phyloP scores from a whole-genome alignment of 2,113 vertebrate species.

The Microtus pennsylvanicus region DNA sequence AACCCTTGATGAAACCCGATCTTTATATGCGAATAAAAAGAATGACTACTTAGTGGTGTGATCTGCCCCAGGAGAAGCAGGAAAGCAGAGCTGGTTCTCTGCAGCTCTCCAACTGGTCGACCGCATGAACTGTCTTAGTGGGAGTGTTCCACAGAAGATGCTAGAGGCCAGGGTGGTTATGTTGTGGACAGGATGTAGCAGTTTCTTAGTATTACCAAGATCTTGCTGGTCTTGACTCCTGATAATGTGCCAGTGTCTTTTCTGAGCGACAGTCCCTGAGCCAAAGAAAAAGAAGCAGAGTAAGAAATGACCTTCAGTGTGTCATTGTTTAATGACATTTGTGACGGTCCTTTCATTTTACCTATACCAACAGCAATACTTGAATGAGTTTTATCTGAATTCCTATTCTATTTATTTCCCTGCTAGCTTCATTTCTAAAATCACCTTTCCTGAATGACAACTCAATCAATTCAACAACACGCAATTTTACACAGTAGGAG shows the following conservation, averaged over 20 bases:
- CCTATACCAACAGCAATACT: background rate
- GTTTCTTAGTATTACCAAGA: slow-evolving; percentile 17
- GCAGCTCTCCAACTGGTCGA: background rate
- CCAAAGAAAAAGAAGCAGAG: slow-evolving; percentile 11
- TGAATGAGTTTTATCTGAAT: slow-evolving; percentile 67
- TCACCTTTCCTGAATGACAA: slow-evolving; percentile 76
- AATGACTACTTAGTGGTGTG: background rate
- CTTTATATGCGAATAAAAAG: background rate
- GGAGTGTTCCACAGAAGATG: background rate
- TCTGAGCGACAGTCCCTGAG: background rate
- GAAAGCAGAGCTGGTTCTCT: background rate
- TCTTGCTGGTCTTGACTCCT: background rate
- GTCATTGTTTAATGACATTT: slow-evolving; percentile 50
- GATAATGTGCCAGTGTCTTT: background rate
- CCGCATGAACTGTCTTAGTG: background rate
- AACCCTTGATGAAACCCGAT: background rate
- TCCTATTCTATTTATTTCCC: slow-evolving; percentile 64
- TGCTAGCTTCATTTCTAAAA: slow-evolving; percentile 65
- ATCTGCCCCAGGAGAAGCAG: background rate
- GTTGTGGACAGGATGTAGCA: background rate
- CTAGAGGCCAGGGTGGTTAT: background rate
- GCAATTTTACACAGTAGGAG: slow-evolving; percentile 66
- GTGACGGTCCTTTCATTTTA: slow-evolving; percentile 24
- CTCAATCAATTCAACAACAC: slow-evolving; percentile 73
- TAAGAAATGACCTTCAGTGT: slow-evolving; percentile 29